phyloP scores from a whole-genome alignment of 2,888 invertebrate genomes.

The Tethea ocularis region DNA sequence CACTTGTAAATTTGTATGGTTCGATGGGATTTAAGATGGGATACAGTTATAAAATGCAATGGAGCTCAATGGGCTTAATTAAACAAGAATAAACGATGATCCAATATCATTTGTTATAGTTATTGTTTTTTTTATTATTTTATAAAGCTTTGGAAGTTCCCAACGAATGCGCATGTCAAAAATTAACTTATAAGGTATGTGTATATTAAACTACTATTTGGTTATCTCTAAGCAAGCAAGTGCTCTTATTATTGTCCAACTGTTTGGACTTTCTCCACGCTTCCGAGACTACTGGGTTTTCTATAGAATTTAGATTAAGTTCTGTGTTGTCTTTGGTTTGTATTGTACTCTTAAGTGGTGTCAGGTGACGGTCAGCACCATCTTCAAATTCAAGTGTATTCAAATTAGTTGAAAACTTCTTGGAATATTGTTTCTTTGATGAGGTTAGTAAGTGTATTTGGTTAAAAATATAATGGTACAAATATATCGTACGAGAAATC shows the following conservation, averaged over 20 bases:
- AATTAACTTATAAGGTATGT: too few species aligned
- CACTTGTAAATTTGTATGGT: conserved; percentile 54
- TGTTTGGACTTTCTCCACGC: conserved; percentile 59
- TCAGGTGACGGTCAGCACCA: conserved; percentile 46
- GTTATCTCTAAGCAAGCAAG: not conserved
- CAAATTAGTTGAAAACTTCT: conserved; percentile 49
- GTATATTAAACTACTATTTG: too few species aligned
- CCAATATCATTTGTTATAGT: not conserved
- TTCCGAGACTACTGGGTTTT: conserved; percentile 52
- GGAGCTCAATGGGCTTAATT: not conserved
- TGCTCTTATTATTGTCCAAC: conserved; percentile 33
- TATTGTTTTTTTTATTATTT: not conserved
- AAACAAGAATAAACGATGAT: not conserved
- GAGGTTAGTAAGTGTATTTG: conserved; percentile 12
- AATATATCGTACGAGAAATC: too few species aligned
- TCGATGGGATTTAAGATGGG: conserved; percentile 19
- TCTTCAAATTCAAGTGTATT: conserved; percentile 48
- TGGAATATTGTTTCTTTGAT: conserved; percentile 17
- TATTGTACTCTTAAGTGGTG: conserved; percentile 51
- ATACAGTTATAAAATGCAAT: conserved; percentile 3
- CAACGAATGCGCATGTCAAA: too few species aligned
- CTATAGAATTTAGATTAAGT: conserved; percentile 52
- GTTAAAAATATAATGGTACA: too few species aligned
- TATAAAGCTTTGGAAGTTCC: too few species aligned
- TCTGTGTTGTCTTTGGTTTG: conserved; percentile 45